Evolutionary conservation across 2,888 invertebrate species (phyloP).

Genomic region (Arge pagana): DNA sequence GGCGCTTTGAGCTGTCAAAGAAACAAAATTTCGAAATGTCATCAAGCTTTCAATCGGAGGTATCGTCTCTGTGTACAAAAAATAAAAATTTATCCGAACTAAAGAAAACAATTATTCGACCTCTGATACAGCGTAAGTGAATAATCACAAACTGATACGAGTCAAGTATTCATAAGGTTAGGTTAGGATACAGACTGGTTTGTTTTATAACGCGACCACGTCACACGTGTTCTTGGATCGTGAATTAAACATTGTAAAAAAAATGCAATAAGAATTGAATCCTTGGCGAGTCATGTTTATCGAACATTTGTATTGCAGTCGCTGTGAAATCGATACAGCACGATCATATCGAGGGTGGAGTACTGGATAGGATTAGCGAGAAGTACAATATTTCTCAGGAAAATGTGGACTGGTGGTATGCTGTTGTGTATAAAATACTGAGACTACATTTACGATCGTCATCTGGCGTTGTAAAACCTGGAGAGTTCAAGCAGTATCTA

Average conservation of each 20-base stretch:
- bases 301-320: constrained; percentile 35
- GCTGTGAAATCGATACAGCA: constrained; percentile 52
- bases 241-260: not conserved
- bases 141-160: not conserved
- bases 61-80: constrained; percentile 43
- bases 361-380: constrained; percentile 49
- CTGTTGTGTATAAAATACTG: constrained; percentile 59
- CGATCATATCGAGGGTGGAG: constrained; percentile 51
- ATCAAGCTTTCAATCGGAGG: constrained; percentile 41
- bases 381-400: constrained; percentile 52
- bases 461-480: constrained; percentile 57
- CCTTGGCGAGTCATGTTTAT: not conserved
- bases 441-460: constrained; percentile 59
- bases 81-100: constrained; percentile 47
- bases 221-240: too few relatives aligned
- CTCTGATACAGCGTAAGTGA: constrained; percentile 50
- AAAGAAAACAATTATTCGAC: constrained; percentile 47
- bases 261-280: not conserved
- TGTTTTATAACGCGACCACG: too few relatives aligned
- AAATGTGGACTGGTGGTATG: constrained; percentile 61
- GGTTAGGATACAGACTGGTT: too few relatives aligned
- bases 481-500: constrained; percentile 59
- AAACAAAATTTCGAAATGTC: constrained; percentile 31
- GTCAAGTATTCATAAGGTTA: too few relatives aligned
- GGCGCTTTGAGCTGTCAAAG: too few relatives aligned